Percentiles rank a stretch among this genome's conserved stretches.
phyloP scores from a whole-genome alignment of 2,113 vertebrate genomes.

The Dryoscopus gambensis region DNA sequence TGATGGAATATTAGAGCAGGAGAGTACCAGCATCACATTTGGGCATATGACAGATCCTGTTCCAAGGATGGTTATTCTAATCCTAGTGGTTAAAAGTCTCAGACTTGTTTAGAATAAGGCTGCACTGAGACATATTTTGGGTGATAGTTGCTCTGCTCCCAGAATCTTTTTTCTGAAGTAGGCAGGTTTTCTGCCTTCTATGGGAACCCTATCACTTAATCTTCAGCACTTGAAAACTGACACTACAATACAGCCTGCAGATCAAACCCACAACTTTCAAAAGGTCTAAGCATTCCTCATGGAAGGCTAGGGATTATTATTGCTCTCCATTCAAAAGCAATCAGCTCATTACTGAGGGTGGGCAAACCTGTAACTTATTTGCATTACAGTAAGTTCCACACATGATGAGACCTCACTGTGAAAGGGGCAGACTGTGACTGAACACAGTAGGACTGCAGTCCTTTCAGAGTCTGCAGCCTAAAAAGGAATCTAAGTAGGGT shows the following conservation, averaged over 20 bases:
- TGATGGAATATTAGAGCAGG: neutral
- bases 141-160: neutral
- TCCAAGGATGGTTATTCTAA: neutral
- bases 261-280: conserved; percentile 24
- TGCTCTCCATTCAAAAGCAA: neutral
- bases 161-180: neutral
- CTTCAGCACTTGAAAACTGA: neutral
- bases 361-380: neutral
- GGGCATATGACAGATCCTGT: neutral
- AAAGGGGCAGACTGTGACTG: neutral
- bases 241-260: neutral
- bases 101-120: neutral
- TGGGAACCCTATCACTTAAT: neutral
- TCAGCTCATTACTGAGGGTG: neutral
- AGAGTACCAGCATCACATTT: neutral
- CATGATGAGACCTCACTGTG: neutral
- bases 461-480: neutral
- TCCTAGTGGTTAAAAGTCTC: neutral
- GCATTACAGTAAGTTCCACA: neutral
- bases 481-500: neutral
- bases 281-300: neutral
- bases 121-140: neutral
- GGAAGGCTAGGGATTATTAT: neutral
- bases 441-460: neutral
- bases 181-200: neutral